phyloP scores from a whole-genome alignment of 2,888 invertebrate species.

The Tenthredo amoena region DNA sequence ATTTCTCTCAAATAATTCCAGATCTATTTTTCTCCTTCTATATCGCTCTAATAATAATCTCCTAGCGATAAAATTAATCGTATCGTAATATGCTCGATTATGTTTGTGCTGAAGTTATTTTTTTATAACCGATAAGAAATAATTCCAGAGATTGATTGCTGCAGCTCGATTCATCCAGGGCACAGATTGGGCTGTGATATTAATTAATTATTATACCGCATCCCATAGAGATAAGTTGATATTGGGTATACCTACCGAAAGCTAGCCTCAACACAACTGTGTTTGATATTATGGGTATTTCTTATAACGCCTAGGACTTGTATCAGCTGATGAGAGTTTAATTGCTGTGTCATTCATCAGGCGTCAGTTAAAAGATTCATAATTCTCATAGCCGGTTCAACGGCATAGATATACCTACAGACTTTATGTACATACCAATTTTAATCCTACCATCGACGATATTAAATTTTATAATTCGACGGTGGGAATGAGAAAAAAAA shows the following conservation, averaged over 20 bases:
- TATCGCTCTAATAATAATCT: too few species aligned
- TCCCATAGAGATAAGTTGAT: neutral
- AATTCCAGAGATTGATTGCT: neutral
- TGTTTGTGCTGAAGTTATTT: too few species aligned
- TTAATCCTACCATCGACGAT: constrained; percentile 1
- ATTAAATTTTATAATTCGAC: neutral
- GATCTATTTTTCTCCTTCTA: too few species aligned
- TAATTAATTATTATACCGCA: neutral
- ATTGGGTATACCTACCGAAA: neutral
- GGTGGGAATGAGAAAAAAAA: neutral
- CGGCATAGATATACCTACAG: neutral
- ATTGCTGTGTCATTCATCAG: constrained; percentile 21
- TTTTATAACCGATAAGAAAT: neutral
- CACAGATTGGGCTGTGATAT: neutral
- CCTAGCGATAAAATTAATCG: too few species aligned
- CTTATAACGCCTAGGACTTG: neutral
- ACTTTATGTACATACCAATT: neutral
- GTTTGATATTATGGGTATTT: constrained; percentile 3
- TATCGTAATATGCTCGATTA: too few species aligned
- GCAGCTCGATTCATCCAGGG: neutral
- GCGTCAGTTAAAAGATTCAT: constrained; percentile 16
- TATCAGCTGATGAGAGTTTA: constrained; percentile 18
- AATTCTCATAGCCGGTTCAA: neutral
- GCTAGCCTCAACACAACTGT: neutral
- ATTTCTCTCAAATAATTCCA: too few species aligned